These are phyloP conservation scores for Argyra leucocephala DNA, from an alignment of 2,888 invertebrate genomes.

Conservation along the genomic window DNA sequence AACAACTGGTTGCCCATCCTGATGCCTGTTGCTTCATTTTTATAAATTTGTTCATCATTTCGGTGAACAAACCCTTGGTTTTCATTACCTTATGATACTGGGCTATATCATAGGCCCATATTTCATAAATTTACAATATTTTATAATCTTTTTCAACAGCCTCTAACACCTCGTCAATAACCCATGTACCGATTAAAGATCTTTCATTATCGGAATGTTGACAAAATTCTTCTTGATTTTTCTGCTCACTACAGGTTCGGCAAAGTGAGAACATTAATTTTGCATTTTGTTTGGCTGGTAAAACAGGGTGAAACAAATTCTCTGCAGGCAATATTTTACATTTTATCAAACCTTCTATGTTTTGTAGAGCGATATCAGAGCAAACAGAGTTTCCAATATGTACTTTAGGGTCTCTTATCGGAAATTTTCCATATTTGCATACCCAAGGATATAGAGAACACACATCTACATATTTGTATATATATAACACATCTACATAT, in stretches of 20 bases:
- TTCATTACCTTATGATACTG: too few species aligned
- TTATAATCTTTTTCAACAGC: too few species aligned
- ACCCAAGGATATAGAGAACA: constrained; percentile 30
- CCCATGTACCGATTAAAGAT: too few species aligned
- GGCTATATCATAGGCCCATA: too few species aligned
- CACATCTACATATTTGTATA: constrained; percentile 28
- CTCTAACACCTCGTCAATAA: too few species aligned
- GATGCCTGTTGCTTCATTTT: too few species aligned
- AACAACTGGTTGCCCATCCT: constrained; percentile 11
- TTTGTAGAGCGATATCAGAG: neutral
- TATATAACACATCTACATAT: too few species aligned
- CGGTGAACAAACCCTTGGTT: too few species aligned
- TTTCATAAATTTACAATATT: too few species aligned
- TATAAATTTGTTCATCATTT: too few species aligned
- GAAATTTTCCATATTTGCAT: constrained; percentile 26
- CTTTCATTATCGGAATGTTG: too few species aligned
- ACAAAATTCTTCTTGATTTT: too few species aligned
- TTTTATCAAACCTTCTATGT: constrained; percentile 9
- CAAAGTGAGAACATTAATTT: constrained; percentile 29
- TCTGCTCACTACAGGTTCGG: neutral
- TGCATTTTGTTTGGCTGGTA: constrained; percentile 26
- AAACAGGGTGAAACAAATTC: constrained; percentile 28
- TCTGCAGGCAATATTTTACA: constrained; percentile 17
- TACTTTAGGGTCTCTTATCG: constrained; percentile 12
- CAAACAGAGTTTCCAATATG: neutral